These are phyloP conservation scores for Ganaspis brasiliensis DNA, from an alignment of 2,888 invertebrate species.

Conservation along the genomic window DNA sequence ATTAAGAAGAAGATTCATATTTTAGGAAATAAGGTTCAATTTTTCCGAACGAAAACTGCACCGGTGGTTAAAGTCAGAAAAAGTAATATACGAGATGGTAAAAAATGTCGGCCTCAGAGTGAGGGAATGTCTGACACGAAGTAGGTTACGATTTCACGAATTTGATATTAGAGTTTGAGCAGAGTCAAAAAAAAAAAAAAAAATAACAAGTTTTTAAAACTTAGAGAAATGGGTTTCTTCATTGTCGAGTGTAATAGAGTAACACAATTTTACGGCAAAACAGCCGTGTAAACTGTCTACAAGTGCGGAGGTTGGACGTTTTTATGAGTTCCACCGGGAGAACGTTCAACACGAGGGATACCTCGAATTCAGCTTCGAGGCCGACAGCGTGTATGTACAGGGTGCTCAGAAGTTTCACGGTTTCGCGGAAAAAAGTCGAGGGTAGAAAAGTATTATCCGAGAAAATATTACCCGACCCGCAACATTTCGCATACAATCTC, in stretches of 20 bases:
- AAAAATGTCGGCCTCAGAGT: neutral
- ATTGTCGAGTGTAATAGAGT: constrained; percentile 46
- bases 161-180: constrained; percentile 27
- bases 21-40: constrained; percentile 37
- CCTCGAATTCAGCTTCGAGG: constrained; percentile 35
- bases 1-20: constrained; percentile 36
- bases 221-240: constrained; percentile 34
- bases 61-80: constrained; percentile 32
- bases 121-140: constrained; percentile 2
- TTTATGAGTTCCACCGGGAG: constrained; percentile 43
- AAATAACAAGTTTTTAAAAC: constrained; percentile 23
- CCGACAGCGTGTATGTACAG: constrained; percentile 41
- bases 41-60: constrained; percentile 25
- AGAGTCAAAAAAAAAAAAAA: too few species aligned
- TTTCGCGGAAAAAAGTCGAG: constrained; percentile 1
- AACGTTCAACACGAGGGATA: constrained; percentile 32
- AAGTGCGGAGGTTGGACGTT: constrained; percentile 42
- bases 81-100: constrained; percentile 28
- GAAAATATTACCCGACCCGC: constrained; percentile 43
- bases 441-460: constrained; percentile 36
- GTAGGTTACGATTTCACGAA: constrained; percentile 25
- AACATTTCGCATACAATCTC: constrained; percentile 41
- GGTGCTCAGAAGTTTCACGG: constrained; percentile 41
- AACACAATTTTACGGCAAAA: constrained; percentile 54
- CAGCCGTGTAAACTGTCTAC: constrained; percentile 47